Percentiles rank a stretch among this genome's conserved stretches.
These are phyloP conservation scores for Melanotaenia nigrans DNA, from an alignment of 2,797 vertebrate species.

Conservation along the genomic window DNA sequence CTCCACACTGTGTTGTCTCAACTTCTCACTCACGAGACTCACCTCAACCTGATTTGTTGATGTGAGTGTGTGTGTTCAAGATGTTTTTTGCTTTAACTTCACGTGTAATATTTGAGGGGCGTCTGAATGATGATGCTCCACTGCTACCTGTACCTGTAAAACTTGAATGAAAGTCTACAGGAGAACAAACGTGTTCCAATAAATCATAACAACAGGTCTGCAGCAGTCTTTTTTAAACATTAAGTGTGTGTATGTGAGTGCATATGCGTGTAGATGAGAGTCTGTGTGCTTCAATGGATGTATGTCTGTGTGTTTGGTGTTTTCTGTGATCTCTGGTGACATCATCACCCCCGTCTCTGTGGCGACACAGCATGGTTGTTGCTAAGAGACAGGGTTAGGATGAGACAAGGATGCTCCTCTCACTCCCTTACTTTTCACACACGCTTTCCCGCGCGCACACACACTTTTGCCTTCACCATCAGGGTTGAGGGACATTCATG, in stretches of 20 bases:
- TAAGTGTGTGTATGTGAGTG: conserved; percentile 2
- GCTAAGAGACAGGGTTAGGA: conserved; percentile 74
- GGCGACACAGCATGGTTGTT: conserved; percentile 70
- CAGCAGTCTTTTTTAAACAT: not conserved
- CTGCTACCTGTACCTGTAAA: too few relatives aligned
- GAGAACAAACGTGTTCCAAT: conserved; percentile 9
- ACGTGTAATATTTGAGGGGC: not conserved
- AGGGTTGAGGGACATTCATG: conserved; percentile 29
- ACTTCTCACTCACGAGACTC: conserved; percentile 34
- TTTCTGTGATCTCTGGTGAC: conserved; percentile 73
- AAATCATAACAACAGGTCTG: conserved; percentile 3
- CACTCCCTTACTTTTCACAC: conserved; percentile 34
- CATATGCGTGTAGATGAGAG: not conserved
- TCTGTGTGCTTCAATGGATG: not conserved
- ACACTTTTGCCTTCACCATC: conserved; percentile 12
- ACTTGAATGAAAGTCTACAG: conserved; percentile 1
- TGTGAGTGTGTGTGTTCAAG: conserved; percentile 6
- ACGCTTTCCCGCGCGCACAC: not conserved
- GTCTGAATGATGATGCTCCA: too few relatives aligned
- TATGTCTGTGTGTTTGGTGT: conserved; percentile 36
- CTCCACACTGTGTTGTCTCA: conserved; percentile 9
- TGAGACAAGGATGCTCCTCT: conserved; percentile 58
- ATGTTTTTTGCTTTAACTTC: not conserved
- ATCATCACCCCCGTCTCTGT: conserved; percentile 74
- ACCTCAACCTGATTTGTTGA: conserved; percentile 33